A percentile compares a stretch with the other conserved stretches of the same genome.
Conservation (phyloP, 2,113 vertebrate species). For the Microcebus ravelobensis region DNA sequence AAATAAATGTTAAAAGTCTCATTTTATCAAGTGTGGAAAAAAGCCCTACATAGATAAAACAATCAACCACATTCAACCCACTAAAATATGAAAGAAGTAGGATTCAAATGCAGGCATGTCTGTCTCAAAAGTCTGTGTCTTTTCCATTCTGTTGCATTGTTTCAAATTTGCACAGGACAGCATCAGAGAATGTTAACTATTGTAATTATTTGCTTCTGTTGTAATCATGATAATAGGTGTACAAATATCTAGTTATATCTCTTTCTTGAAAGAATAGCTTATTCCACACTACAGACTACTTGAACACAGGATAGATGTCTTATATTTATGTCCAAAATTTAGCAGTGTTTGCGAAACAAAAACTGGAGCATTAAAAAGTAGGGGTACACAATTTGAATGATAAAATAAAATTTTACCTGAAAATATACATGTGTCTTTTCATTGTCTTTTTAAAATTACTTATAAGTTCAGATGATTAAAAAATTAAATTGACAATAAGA, state of each 20-base stretch:
- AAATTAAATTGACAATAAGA: background rate
- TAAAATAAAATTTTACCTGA: background rate
- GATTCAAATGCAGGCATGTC: background rate
- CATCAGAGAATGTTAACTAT: background rate
- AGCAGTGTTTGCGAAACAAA: background rate
- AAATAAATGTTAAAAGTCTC: background rate
- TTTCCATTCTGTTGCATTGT: too few relatives aligned
- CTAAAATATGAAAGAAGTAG: background rate
- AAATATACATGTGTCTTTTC: background rate
- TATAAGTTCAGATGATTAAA: background rate
- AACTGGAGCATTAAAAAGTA: background rate
- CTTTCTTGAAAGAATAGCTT: background rate
- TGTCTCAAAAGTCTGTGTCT: background rate
- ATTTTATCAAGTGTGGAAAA: background rate
- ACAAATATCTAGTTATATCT: background rate
- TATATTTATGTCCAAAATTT: background rate
- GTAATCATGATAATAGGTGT: background rate
- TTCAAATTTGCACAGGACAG: background rate
- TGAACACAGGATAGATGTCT: background rate
- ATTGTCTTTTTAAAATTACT: background rate
- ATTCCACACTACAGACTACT: background rate
- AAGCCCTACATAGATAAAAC: background rate
- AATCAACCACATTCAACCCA: background rate
- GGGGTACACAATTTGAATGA: background rate
- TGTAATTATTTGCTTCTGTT: background rate